phyloP scores from a whole-genome alignment of 2,888 invertebrate genomes.

The Pseudococcus viburni region DNA sequence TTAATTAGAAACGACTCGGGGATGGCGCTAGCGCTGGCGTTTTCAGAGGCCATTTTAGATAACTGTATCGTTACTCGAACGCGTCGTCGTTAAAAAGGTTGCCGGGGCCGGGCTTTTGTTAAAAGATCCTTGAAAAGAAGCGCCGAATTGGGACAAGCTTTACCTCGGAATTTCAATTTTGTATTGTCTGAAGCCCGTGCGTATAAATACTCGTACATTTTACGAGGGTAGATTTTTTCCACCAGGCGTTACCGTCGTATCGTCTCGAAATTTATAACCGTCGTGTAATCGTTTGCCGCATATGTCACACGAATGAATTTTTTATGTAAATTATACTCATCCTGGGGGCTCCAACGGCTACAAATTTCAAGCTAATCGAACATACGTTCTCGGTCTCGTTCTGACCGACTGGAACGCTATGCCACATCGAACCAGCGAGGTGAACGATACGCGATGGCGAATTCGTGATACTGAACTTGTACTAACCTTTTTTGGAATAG shows the following conservation, averaged over 20 bases:
- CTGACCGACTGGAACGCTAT: not conserved
- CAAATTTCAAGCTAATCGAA: not conserved
- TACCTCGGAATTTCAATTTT: conserved; percentile 42
- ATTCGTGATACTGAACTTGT: conserved; percentile 52
- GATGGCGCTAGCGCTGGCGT: not conserved
- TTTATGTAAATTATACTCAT: conserved; percentile 19
- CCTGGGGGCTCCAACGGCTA: not conserved
- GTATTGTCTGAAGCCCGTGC: not conserved
- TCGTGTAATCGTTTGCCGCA: not conserved
- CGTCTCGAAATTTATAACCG: conserved; percentile 17
- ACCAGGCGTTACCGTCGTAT: no score
- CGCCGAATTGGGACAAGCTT: not conserved
- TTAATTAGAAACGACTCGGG: not conserved
- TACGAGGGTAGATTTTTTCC: not conserved
- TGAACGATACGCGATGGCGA: conserved; percentile 47
- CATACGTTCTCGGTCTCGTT: no score
- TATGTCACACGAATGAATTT: conserved; percentile 1
- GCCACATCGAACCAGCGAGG: not conserved
- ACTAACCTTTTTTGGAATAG: conserved; percentile 52
- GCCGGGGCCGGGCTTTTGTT: not conserved
- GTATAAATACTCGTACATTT: not conserved
- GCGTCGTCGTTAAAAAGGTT: not conserved
- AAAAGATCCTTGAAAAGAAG: conserved; percentile 32
- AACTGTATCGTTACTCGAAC: conserved; percentile 10
- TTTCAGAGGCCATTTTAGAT: conserved; percentile 22